phyloP scores from a whole-genome alignment of 2,888 invertebrate genomes.

The Slavum lentiscoides region DNA sequence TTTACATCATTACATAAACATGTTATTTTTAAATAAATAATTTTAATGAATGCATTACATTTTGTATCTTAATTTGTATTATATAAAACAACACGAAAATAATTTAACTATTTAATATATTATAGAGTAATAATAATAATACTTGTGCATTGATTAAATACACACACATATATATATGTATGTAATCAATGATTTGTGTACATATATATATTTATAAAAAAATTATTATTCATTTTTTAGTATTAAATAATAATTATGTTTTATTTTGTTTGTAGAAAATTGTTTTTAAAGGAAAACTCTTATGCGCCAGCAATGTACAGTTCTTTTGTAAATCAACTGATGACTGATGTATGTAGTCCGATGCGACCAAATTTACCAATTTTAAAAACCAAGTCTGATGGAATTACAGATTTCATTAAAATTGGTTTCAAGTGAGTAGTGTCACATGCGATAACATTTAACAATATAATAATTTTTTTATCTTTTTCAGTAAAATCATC shows the following conservation, averaged over 20 bases:
- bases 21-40: too few relatives aligned
- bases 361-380: conserved; percentile 67
- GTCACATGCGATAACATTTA: background rate
- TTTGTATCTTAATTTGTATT: too few relatives aligned
- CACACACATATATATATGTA: too few relatives aligned
- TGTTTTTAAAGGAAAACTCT: conserved; percentile 57
- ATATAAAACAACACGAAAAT: too few relatives aligned
- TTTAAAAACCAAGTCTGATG: conserved; percentile 60
- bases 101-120: too few relatives aligned
- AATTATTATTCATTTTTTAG: too few relatives aligned
- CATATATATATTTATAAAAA: too few relatives aligned
- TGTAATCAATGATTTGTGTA: too few relatives aligned
- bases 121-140: too few relatives aligned
- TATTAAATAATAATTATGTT: background rate
- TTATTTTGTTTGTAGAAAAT: conserved; percentile 35
- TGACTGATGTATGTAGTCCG: conserved; percentile 66
- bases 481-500: conserved; percentile 65
- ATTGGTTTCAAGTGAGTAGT: conserved; percentile 68
- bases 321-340: conserved; percentile 65
- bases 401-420: conserved; percentile 61
- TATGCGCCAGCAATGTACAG: conserved; percentile 59
- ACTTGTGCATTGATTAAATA: too few relatives aligned
- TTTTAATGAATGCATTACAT: too few relatives aligned
- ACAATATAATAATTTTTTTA: background rate
- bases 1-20: too few relatives aligned